Evolutionary conservation across 2,113 vertebrate species (phyloP).

Genomic region (Morone saxatilis): DNA sequence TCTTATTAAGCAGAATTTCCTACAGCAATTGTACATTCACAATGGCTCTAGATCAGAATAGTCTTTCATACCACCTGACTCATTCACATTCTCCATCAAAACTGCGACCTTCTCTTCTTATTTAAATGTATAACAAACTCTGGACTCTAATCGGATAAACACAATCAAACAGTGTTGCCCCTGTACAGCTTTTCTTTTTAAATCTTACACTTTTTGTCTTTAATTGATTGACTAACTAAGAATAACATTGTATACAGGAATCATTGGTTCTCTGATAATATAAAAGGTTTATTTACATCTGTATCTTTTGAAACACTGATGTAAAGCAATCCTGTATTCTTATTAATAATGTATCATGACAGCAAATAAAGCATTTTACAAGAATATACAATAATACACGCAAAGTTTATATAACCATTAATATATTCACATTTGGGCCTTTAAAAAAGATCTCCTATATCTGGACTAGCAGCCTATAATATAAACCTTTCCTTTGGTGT

Average conservation of each 20-base stretch:
- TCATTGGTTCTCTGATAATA: background rate
- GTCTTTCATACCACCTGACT: slow-evolving; percentile 15
- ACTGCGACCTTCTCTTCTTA: background rate
- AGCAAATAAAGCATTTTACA: slow-evolving; percentile 11
- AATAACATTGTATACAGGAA: slow-evolving; percentile 2
- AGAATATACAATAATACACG: slow-evolving; percentile 26
- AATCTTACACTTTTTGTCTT: slow-evolving; percentile 1
- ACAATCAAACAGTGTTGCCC: background rate
- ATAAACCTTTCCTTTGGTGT: slow-evolving; percentile 43
- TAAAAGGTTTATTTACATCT: slow-evolving; percentile 10
- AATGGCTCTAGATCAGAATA: slow-evolving; percentile 37
- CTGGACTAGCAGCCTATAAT: slow-evolving; percentile 17
- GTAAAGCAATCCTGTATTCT: slow-evolving; percentile 17
- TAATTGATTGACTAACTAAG: background rate
- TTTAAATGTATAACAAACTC: background rate
- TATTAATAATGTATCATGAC: background rate
- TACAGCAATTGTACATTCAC: slow-evolving; percentile 63
- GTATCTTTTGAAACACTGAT: background rate
- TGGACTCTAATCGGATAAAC: background rate
- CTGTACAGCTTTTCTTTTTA: background rate
- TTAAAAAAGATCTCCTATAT: slow-evolving; percentile 11
- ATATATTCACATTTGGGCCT: background rate
- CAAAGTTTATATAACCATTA: slow-evolving; percentile 1
- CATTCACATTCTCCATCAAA: slow-evolving; percentile 34
- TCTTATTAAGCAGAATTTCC: slow-evolving; percentile 44